Base-by-base conservation (phyloP, 2,797 vertebrate genomes). In the Falco biarmicus region DNA sequence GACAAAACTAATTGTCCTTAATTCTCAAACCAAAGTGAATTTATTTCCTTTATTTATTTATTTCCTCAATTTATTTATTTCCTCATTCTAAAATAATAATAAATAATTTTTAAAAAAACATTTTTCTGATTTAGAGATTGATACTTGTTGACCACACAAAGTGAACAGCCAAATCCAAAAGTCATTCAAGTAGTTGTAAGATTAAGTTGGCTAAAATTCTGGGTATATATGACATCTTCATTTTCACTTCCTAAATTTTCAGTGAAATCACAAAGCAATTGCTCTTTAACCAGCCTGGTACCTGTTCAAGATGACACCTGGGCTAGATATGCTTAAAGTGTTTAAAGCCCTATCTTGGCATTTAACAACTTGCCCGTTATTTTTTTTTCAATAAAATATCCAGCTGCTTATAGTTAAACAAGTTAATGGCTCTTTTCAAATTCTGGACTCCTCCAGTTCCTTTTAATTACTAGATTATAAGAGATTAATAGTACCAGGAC, bases 391-490 rank as follows among this genome's bases (percentile, higher is more conserved):
- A 10, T 60, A 79, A 92, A 76, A 56, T 56, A 92, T 47, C 88
- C 29, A 77, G 28, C 87, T 91, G 69, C 57, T 94, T 56, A 51
- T 4, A 78, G 61, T 86, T 84, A 77, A 83, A 89, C 65, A 75
- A 22, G 51, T 25, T 94, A 85, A 90, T 59, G 60, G 29, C 21
- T 48, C 51, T 94, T 89, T 92, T 92, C 65, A 77, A 94, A 90
- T 76, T 68, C 69, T 78, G 64, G 41, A 88, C 74, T 77, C 54
- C 59, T 81, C 39, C 78, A 51, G 13, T 29, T 95, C 43, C 53
- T 93, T 95, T 89, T 90, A 93, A 88, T 94, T 80, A 61, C 63
- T 77, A 16, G 43, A 75, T 78, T 86, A 56, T 32, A 88, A 74
- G 93, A 87, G 63, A 96, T 61, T 57, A 96, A 86, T 54, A 57